Evolutionary conservation across 2,888 invertebrate genomes (phyloP).

Genomic region (Torymus aiolomorphi): DNA sequence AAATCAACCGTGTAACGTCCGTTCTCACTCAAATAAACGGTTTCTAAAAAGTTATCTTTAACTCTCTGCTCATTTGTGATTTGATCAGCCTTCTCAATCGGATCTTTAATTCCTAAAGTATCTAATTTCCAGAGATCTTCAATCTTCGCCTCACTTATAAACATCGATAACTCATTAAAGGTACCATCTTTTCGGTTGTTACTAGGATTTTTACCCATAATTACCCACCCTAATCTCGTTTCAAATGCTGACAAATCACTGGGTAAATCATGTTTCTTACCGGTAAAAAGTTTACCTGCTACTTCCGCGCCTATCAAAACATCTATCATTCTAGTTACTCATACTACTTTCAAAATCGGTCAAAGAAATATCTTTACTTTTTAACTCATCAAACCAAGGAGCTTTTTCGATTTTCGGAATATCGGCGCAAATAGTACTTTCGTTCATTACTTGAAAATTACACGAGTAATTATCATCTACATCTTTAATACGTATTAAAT

Average conservation of each 20-base stretch:
- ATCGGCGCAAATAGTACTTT: slow-evolving; percentile 54
- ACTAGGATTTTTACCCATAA: no score
- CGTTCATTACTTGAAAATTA: slow-evolving; percentile 59
- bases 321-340: no score
- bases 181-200: no score
- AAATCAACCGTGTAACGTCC: slow-evolving; percentile 60
- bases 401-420: slow-evolving; percentile 51
- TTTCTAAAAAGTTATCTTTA: no score
- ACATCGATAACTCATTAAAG: slow-evolving; percentile 43
- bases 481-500: slow-evolving; percentile 53
- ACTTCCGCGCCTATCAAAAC: no score
- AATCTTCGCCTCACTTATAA: slow-evolving; percentile 58
- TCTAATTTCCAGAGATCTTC: slow-evolving; percentile 67
- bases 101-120: slow-evolving; percentile 66
- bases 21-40: no score
- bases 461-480: slow-evolving; percentile 56
- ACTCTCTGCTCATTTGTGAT: slow-evolving; percentile 52
- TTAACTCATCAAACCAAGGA: slow-evolving; percentile 56
- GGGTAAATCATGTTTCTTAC: no score
- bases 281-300: no score
- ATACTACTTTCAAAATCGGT: no score
- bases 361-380: slow-evolving; percentile 46
- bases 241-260: no score
- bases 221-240: no score
- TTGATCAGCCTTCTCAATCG: slow-evolving; percentile 60